phyloP scores from a whole-genome alignment of 2,797 vertebrate species.

The Lutra lutra region DNA sequence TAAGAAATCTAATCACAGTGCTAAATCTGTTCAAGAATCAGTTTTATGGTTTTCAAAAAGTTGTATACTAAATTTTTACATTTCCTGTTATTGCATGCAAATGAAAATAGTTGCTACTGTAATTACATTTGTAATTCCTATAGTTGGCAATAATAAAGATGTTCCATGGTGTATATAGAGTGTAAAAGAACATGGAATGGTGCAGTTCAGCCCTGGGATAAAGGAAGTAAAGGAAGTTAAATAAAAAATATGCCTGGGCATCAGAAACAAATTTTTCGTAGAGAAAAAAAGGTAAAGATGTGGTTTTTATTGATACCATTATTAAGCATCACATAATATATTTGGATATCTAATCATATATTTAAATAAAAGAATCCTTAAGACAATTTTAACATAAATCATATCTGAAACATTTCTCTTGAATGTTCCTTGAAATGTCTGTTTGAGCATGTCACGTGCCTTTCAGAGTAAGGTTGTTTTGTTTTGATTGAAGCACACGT shows the following conservation, averaged over 20 bases:
- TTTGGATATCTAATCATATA: neutral
- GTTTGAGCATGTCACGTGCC: neutral
- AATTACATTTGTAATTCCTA: neutral
- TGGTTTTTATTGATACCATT: neutral
- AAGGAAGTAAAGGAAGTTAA: neutral
- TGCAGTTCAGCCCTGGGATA: neutral
- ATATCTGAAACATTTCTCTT: neutral
- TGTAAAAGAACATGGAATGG: neutral
- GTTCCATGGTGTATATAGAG: neutral
- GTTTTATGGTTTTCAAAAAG: neutral
- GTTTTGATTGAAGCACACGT: neutral
- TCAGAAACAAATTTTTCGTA: neutral
- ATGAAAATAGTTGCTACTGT: neutral
- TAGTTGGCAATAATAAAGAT: neutral
- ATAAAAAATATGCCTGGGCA: neutral
- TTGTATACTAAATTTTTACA: neutral
- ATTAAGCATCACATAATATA: neutral
- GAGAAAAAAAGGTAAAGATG: neutral
- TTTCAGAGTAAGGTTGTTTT: neutral
- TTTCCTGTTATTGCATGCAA: neutral
- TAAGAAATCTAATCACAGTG: neutral
- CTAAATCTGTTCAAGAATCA: neutral
- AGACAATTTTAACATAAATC: neutral
- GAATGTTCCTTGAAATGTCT: neutral
- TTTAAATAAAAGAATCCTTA: neutral